A percentile compares a stretch with the other conserved stretches of the same genome.
phyloP scores from a whole-genome alignment of 2,888 invertebrate genomes.

The Acleris emargana region DNA sequence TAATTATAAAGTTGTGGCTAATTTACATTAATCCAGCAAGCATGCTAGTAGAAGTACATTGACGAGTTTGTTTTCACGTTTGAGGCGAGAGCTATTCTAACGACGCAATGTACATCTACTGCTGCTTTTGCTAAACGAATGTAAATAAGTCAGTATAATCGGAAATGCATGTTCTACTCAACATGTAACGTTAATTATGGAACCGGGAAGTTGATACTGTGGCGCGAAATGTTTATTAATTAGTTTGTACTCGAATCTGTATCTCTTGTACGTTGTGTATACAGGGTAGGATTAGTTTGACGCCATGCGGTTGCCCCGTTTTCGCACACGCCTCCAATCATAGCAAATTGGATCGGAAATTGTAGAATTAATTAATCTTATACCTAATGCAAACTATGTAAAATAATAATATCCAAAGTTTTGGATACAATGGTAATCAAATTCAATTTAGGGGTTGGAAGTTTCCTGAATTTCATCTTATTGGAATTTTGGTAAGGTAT shows the following conservation, averaged over 20 bases:
- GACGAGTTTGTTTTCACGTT: no score
- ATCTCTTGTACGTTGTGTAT: conserved; percentile 20
- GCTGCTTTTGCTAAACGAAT: no score
- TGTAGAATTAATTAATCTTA: conserved; percentile 16
- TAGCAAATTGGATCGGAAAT: conserved; percentile 22
- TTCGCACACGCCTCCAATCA: conserved; percentile 19
- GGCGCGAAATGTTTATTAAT: conserved; percentile 31
- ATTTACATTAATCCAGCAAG: no score
- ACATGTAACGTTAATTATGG: background rate
- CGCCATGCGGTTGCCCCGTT: conserved; percentile 20
- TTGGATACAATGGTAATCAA: no score
- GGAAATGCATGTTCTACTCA: background rate
- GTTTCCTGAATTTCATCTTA: no score
- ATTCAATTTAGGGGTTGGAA: no score
- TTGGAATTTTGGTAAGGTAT: no score
- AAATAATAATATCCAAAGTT: background rate
- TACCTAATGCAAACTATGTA: conserved; percentile 1
- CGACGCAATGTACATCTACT: no score
- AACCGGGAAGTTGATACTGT: background rate
- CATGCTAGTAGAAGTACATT: no score
- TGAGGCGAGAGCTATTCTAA: no score
- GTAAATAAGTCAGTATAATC: no score
- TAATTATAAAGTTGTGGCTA: no score
- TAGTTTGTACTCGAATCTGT: conserved; percentile 4
- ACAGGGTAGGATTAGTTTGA: conserved; percentile 24